phyloP scores from a whole-genome alignment of 2,113 vertebrate species.

The Rhinogobius similis region DNA sequence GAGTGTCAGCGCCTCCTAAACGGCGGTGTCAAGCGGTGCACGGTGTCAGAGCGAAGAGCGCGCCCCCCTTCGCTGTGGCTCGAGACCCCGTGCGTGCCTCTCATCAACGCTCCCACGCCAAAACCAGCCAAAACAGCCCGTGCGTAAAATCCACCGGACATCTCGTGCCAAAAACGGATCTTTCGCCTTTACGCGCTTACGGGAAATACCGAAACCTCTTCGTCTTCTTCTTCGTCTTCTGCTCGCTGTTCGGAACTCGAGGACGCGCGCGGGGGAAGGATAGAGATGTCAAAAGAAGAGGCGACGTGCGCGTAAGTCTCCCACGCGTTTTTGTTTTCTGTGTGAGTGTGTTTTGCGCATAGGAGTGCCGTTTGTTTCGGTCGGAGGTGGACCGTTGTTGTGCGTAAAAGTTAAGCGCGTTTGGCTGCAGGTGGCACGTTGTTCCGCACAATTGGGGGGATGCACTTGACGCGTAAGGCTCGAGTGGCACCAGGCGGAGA shows the following conservation, averaged over 20 bases:
- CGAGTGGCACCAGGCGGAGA: background rate
- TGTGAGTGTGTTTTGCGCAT: background rate
- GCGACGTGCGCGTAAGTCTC: slow-evolving; percentile 58
- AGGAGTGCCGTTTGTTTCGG: background rate
- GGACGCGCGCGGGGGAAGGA: slow-evolving; percentile 24
- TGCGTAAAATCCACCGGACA: background rate
- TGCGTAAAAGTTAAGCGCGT: slow-evolving; percentile 7
- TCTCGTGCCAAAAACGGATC: slow-evolving; percentile 44
- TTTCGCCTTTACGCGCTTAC: slow-evolving; percentile 26
- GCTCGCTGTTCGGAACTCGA: slow-evolving; percentile 11
- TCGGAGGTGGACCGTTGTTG: background rate
- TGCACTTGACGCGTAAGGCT: background rate
- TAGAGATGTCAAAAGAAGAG: slow-evolving; percentile 32
- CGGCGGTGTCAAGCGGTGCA: slow-evolving; percentile 49
- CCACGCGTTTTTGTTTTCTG: background rate
- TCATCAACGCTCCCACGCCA: slow-evolving; percentile 28
- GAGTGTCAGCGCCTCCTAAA: slow-evolving; percentile 38
- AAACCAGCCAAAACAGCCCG: background rate
- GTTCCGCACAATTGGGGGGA: background rate
- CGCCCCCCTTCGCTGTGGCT: slow-evolving; percentile 32
- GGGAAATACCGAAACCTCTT: slow-evolving; percentile 21
- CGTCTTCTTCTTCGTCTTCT: too few relatives aligned
- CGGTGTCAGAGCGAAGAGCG: slow-evolving; percentile 45
- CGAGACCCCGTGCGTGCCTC: slow-evolving; percentile 29
- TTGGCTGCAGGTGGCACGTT: background rate